A percentile compares a stretch with the other conserved stretches of the same genome.
Evolutionary conservation across 2,888 invertebrate genomes (phyloP).

Genomic region (Tuberolachnus salignus): DNA sequence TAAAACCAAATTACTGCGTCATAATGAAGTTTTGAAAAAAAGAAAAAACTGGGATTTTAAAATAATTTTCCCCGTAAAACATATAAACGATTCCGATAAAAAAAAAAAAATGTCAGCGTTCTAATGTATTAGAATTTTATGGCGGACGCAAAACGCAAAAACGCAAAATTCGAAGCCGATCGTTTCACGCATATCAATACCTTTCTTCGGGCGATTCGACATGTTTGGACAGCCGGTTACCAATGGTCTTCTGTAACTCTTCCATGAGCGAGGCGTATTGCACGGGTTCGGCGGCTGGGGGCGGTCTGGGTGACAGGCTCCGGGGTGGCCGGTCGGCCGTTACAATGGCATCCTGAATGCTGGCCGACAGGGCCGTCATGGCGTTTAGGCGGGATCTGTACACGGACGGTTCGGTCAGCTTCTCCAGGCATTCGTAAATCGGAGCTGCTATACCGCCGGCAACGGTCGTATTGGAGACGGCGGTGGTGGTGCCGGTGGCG

Average conservation of each 20-base stretch:
- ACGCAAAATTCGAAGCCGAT: too few relatives aligned
- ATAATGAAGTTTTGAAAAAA: too few relatives aligned
- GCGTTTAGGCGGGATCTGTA: constrained; percentile 63
- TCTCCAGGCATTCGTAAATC: constrained; percentile 65
- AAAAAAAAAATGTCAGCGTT: too few relatives aligned
- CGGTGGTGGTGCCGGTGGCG: constrained; percentile 49
- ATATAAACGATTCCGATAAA: too few relatives aligned
- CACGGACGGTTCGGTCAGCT: constrained; percentile 64
- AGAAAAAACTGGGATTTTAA: too few relatives aligned
- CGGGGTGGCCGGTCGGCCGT: constrained; percentile 57
- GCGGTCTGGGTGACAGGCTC: constrained; percentile 58
- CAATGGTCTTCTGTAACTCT: constrained; percentile 63
- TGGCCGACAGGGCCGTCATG: constrained; percentile 52
- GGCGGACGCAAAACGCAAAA: too few relatives aligned
- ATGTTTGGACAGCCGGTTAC: constrained; percentile 49
- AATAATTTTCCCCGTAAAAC: too few relatives aligned
- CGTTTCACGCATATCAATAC: neutral
- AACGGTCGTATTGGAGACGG: constrained; percentile 61
- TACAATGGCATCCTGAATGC: constrained; percentile 22
- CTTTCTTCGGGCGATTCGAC: constrained; percentile 45
- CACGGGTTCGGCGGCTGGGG: constrained; percentile 63
- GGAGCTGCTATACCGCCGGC: constrained; percentile 54
- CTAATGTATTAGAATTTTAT: too few relatives aligned
- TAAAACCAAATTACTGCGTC: too few relatives aligned
- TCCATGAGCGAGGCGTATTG: constrained; percentile 66